Conservation (phyloP, 1,140 invertebrate genomes). For the Maniola jurtina region DNA sequence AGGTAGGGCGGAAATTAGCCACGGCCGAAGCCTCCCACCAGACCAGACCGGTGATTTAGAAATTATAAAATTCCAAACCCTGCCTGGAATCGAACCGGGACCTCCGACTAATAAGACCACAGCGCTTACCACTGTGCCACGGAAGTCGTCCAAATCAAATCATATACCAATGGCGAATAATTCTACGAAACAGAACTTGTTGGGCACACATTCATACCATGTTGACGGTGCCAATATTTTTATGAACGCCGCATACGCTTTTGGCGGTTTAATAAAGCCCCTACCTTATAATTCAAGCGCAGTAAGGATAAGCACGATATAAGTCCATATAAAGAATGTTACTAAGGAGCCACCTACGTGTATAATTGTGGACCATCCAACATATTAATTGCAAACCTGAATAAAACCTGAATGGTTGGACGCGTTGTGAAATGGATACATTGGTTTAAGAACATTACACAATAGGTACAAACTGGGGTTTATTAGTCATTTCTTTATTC, state of each 20-base stretch:
- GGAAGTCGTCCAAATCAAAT: too few relatives aligned
- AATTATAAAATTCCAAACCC: too few relatives aligned
- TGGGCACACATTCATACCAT: too few relatives aligned
- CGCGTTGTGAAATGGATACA: neutral
- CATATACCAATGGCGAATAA: too few relatives aligned
- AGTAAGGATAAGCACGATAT: constrained; percentile 24
- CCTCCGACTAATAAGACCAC: too few relatives aligned
- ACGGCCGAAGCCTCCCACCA: too few relatives aligned
- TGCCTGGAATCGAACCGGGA: too few relatives aligned
- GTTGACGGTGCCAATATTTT: too few relatives aligned
- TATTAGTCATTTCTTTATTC: neutral
- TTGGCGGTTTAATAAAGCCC: neutral
- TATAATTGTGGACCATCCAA: constrained; percentile 16
- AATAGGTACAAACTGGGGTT: neutral
- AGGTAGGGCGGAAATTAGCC: too few relatives aligned
- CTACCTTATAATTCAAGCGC: constrained; percentile 15
- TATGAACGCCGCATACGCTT: neutral
- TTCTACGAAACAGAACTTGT: too few relatives aligned
- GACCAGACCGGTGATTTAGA: too few relatives aligned
- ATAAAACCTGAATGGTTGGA: neutral
- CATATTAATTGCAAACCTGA: constrained; percentile 28
- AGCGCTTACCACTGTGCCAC: too few relatives aligned
- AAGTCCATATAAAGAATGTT: constrained; percentile 25
- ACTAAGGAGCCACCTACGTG: constrained; percentile 12
- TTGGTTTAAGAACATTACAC: neutral